Evolutionary conservation across 1,140 invertebrate genomes (phyloP).

Genomic region (Diploscapter pachys): DNA sequence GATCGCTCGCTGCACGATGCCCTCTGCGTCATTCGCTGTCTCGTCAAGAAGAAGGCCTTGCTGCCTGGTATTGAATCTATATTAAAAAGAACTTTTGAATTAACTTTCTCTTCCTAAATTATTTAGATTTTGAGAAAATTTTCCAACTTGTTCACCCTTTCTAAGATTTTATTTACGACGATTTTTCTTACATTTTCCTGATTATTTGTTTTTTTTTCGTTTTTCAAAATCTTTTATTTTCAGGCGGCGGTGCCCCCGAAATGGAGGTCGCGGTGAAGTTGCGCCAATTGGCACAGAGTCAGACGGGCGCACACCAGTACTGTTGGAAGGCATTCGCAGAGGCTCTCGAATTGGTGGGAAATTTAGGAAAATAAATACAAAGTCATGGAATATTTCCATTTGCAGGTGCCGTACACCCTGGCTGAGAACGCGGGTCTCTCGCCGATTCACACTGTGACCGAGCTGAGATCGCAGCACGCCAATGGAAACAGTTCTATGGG

Average conservation of each 20-base stretch:
- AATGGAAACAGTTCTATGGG: constrained; percentile 92
- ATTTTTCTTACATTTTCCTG: no score
- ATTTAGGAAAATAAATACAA: neutral
- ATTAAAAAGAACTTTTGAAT: no score
- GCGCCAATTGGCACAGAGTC: constrained; percentile 75
- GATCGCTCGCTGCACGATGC: constrained; percentile 93
- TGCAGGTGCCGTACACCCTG: constrained; percentile 80
- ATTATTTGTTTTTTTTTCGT: neutral
- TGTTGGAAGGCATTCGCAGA: constrained; percentile 85
- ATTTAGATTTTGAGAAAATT: no score
- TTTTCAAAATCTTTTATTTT: constrained; percentile 57
- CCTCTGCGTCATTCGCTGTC: constrained; percentile 91
- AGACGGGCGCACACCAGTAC: constrained; percentile 87
- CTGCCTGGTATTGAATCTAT: constrained; percentile 40
- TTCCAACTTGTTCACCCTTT: no score
- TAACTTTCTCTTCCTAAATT: no score
- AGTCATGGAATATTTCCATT: neutral
- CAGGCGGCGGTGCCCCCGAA: constrained; percentile 89
- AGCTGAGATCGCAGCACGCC: constrained; percentile 88
- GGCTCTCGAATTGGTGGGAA: constrained; percentile 78
- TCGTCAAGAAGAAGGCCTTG: constrained; percentile 76
- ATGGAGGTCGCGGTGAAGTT: constrained; percentile 83
- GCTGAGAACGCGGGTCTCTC: constrained; percentile 99
- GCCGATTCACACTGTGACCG: constrained; percentile 92
- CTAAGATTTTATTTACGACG: no score